Conservation (phyloP, 2,888 invertebrate genomes). For the Dryococelus australis region DNA sequence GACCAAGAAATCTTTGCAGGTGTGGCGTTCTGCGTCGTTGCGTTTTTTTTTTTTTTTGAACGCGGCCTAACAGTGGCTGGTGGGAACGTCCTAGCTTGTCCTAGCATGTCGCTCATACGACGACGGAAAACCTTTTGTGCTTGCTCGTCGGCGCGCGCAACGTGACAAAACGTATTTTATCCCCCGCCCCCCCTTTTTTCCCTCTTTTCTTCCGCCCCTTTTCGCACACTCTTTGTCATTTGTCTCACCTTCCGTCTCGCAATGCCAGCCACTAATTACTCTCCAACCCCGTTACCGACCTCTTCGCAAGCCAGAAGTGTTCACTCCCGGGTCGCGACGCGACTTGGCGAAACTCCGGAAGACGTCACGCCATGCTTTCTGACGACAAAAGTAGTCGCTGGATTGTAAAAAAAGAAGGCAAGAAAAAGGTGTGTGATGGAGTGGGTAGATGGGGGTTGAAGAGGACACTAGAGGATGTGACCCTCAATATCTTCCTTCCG, state of each 20-base stretch:
- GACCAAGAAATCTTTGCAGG: too few species aligned
- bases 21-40: too few species aligned
- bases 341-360: background rate
- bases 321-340: background rate
- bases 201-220: too few species aligned
- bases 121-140: background rate
- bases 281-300: background rate
- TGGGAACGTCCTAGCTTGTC: too few species aligned
- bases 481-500: too few species aligned
- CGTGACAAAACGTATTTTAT: background rate
- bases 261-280: background rate
- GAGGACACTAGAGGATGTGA: background rate
- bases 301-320: background rate
- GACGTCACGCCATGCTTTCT: background rate
- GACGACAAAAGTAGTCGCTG: background rate
- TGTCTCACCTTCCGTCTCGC: background rate
- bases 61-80: too few species aligned
- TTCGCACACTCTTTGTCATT: background rate
- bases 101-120: background rate
- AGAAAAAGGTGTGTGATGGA: too few species aligned
- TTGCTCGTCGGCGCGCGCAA: background rate
- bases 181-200: too few species aligned
- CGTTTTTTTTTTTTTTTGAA: too few species aligned
- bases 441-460: background rate
- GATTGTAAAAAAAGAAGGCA: too few species aligned